Evolutionary conservation across 2,797 vertebrate genomes (phyloP).

Genomic region (Danio aesculapii): DNA sequence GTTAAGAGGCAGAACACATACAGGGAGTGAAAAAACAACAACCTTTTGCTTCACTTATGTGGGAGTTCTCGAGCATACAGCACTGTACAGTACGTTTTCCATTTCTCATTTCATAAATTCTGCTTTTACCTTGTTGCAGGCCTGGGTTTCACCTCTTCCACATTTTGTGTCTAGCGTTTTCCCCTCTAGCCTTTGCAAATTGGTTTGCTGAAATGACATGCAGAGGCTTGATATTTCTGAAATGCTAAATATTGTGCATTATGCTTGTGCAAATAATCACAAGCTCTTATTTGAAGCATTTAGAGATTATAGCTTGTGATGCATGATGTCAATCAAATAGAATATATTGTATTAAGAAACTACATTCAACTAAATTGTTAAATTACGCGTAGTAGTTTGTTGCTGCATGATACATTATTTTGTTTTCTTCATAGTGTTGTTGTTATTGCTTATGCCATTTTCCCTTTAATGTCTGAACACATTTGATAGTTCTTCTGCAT

Average conservation of each 20-base stretch:
- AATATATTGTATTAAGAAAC: neutral
- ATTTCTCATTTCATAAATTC: constrained; percentile 54
- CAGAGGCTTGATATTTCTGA: neutral
- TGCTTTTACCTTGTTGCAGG: constrained; percentile 46
- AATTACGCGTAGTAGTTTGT: neutral
- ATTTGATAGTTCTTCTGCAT: neutral
- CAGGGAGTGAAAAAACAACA: constrained; percentile 55
- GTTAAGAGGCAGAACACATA: constrained; percentile 40
- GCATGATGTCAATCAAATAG: neutral
- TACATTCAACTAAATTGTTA: neutral
- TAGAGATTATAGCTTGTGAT: neutral
- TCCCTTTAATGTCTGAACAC: neutral
- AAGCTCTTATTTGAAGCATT: neutral
- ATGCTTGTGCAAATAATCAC: neutral
- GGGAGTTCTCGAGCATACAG: constrained; percentile 58
- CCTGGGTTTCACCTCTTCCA: constrained; percentile 41
- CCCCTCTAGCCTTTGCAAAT: neutral
- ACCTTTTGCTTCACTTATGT: constrained; percentile 31
- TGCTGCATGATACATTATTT: neutral
- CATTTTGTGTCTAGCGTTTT: constrained; percentile 22
- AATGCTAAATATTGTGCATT: neutral
- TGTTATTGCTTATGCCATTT: neutral
- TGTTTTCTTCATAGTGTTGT: neutral
- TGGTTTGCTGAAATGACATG: neutral
- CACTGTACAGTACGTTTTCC: constrained; percentile 39